Evolutionary conservation across 2,113 vertebrate genomes (phyloP), one percentile per base, ranked within the genome.

Genomic region (Ceyx cyanopectus): DNA sequence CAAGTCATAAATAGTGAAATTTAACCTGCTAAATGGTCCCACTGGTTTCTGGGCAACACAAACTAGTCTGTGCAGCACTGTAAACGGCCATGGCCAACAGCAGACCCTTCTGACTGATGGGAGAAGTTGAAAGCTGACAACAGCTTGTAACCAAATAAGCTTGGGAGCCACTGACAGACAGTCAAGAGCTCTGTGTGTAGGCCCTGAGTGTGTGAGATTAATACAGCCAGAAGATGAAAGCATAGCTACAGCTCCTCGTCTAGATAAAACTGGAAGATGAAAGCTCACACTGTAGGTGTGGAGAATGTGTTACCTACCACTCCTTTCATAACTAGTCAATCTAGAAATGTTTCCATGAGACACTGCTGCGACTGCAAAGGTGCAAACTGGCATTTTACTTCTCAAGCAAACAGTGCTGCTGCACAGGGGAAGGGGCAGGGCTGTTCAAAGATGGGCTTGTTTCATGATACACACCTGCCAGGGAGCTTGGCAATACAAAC

Each of bases 241-340:
- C 94, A 93, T 20, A 95, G 90, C 81, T 81, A 54, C 90, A 93
- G 68, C 80, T 92, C 80, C 92, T 57, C 19, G 53, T 16, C 69
- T 57, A 95, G 88, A 95, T 93, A 81, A 94, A 90, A 81, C 37
- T 3, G 9, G 18, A 20, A 83, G 95, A 96, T 93, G 84, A 92
- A 79, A 86, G 76, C 85, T 81, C 83, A 54, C 2, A 1, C 32
- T 62, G 86, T 50, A 96, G 92, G 93, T 90, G 84, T 87, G 83
- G 20, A 73, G 40, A 92, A 86, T 82, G 87, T 6, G 58, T 4
- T 57, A n/a, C 54, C 70, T 57, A n/a, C 54, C 70, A 68, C 86
- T 85, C 81, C 95, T 96, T 72, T 84, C 90, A 58, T 72, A 62
- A 81, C 37, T 12, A 78, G 73, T 26, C 61, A 75, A 32, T 53